phyloP scores from a whole-genome alignment of 2,888 invertebrate species.

The Catocala fraxini region DNA sequence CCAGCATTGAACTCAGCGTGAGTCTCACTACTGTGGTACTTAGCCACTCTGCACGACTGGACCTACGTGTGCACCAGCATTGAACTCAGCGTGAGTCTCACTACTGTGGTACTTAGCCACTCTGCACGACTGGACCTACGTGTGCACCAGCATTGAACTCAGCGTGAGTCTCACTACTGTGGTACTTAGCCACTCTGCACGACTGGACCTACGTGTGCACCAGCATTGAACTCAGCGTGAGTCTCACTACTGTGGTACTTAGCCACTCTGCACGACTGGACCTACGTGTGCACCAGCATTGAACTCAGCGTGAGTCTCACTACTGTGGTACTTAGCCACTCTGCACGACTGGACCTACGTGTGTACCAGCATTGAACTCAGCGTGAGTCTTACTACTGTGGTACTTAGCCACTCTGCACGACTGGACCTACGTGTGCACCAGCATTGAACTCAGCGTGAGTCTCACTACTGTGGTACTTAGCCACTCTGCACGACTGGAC shows the following conservation, averaged over 20 bases:
- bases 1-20: conserved; percentile 68
- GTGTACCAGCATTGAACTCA: conserved; percentile 65
- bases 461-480: conserved; percentile 18
- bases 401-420: conserved; percentile 71
- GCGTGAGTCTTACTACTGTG: conserved; percentile 57
- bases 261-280: conserved; percentile 76
- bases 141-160: conserved; percentile 67
- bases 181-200: conserved; percentile 71
- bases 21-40: conserved; percentile 46
- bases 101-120: conserved; percentile 45
- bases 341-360: conserved; percentile 78
- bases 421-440: conserved; percentile 76
- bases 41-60: conserved; percentile 76
- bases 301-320: conserved; percentile 68
- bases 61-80: conserved; percentile 69
- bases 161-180: conserved; percentile 59
- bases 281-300: conserved; percentile 68
- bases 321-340: conserved; percentile 46
- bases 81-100: conserved; percentile 68
- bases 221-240: conserved; percentile 67
- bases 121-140: conserved; percentile 76
- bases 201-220: conserved; percentile 77
- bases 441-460: conserved; percentile 70
- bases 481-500: conserved; percentile 75
- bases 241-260: conserved; percentile 39